Evolutionary conservation across 2,113 vertebrate species (phyloP).

Genomic region (Coreoperca whiteheadi): DNA sequence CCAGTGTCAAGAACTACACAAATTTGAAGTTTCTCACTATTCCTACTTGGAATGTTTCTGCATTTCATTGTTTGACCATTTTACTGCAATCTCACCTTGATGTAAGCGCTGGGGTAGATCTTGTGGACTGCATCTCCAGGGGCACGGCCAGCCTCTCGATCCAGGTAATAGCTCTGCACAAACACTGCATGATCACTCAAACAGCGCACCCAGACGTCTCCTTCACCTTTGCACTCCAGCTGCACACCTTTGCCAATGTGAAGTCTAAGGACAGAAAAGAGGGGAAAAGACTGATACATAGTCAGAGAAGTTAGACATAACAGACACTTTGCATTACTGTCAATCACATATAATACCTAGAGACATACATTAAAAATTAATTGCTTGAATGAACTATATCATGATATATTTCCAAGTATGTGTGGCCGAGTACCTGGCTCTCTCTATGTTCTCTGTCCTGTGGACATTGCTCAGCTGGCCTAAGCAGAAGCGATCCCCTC

Average conservation of each 20-base stretch:
- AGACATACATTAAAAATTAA: not conserved
- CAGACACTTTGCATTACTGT: not conserved
- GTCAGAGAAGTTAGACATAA: not conserved
- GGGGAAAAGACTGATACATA: not conserved
- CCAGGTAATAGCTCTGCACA: conserved; percentile 98
- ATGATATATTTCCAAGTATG: not conserved
- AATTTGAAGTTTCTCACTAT: not conserved
- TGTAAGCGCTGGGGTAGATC: conserved; percentile 98
- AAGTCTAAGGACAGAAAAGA: conserved; percentile 82
- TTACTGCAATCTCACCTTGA: conserved; percentile 87
- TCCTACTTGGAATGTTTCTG: not conserved
- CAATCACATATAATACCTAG: not conserved
- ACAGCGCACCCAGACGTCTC: conserved; percentile 98
- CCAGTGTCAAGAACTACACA: not conserved
- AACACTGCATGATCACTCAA: conserved; percentile 98
- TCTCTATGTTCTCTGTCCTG: conserved; percentile 97
- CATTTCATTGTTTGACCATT: not conserved
- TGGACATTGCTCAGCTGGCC: conserved; percentile 98
- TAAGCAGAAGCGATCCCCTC: conserved; percentile 96
- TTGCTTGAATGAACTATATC: not conserved
- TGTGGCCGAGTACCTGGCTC: conserved; percentile 88
- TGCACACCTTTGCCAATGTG: conserved; percentile 99
- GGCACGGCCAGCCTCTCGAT: conserved; percentile 95
- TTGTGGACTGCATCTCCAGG: conserved; percentile 98
- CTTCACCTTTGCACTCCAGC: conserved; percentile 97